Conservation (phyloP, 2,888 invertebrate genomes). For the Chaetoderma sp. region DNA sequence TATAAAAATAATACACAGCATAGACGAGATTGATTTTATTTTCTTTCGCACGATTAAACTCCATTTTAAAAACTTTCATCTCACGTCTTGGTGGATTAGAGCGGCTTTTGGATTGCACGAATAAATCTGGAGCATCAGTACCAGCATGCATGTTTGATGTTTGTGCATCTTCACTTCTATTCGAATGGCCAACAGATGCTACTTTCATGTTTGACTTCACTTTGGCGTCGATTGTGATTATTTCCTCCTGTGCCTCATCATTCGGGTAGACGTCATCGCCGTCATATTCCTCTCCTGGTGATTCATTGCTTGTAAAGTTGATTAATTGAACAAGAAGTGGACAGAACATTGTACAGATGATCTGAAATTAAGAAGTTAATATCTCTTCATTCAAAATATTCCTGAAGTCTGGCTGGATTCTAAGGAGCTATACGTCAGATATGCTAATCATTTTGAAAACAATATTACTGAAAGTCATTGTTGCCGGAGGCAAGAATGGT, state of each 20-base stretch:
- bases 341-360: slow-evolving; percentile 49
- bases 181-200: neutral
- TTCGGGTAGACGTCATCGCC: slow-evolving; percentile 32
- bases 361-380: slow-evolving; percentile 51
- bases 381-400: neutral
- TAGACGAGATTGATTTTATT: slow-evolving; percentile 47
- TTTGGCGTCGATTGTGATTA: slow-evolving; percentile 6
- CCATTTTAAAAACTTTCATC: slow-evolving; percentile 47
- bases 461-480: too few relatives aligned
- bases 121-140: too few relatives aligned
- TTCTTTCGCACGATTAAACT: slow-evolving; percentile 30
- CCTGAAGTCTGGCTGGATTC: too few relatives aligned
- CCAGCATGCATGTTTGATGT: too few relatives aligned
- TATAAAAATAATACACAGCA: slow-evolving; percentile 64
- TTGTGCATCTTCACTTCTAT: slow-evolving; percentile 1
- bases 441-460: too few relatives aligned
- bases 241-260: slow-evolving; percentile 37
- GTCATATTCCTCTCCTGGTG: slow-evolving; percentile 22
- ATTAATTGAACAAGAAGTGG: slow-evolving; percentile 59
- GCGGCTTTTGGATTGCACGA: neutral
- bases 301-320: slow-evolving; percentile 50
- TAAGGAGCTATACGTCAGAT: too few relatives aligned
- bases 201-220: neutral
- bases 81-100: slow-evolving; percentile 15
- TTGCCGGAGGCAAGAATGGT: too few relatives aligned